Evolutionary conservation across 2,888 invertebrate species (phyloP).

Genomic region (Amiota communis): DNA sequence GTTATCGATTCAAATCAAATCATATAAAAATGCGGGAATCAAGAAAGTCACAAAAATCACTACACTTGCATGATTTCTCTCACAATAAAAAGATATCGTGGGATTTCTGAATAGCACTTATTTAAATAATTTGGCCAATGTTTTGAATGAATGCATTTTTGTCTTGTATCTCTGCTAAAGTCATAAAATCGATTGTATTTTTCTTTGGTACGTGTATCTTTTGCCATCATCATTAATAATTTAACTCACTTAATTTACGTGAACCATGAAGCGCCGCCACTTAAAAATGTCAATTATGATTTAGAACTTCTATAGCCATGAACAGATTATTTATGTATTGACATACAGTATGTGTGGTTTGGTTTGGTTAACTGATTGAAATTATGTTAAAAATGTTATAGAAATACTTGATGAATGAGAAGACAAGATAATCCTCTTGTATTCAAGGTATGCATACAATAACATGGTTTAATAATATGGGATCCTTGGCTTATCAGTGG

Average conservation of each 20-base stretch:
- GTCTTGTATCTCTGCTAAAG: not conserved
- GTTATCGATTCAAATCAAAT: too few relatives aligned
- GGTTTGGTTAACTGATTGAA: not conserved
- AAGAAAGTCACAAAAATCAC: too few relatives aligned
- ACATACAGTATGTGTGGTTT: not conserved
- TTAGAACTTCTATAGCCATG: slow-evolving; percentile 1
- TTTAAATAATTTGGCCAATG: too few relatives aligned
- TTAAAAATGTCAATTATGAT: slow-evolving; percentile 21
- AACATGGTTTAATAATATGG: too few relatives aligned
- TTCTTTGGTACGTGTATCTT: not conserved
- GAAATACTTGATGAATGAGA: too few relatives aligned
- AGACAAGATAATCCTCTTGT: too few relatives aligned
- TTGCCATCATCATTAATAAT: slow-evolving; percentile 20
- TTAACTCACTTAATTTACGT: not conserved
- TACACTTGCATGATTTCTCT: too few relatives aligned
- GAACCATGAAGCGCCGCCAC: slow-evolving; percentile 19
- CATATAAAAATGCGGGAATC: too few relatives aligned
- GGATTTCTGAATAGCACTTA: too few relatives aligned
- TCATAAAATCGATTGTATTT: not conserved
- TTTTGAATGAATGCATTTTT: slow-evolving; percentile 10
- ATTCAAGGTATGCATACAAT: too few relatives aligned
- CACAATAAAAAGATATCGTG: too few relatives aligned
- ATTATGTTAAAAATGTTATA: not conserved
- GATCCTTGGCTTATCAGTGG: too few relatives aligned
- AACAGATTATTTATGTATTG: not conserved